Evolutionary conservation across 2,888 invertebrate genomes (phyloP), one percentile per base, ranked within the genome.

Genomic region (Rhagium mordax): DNA sequence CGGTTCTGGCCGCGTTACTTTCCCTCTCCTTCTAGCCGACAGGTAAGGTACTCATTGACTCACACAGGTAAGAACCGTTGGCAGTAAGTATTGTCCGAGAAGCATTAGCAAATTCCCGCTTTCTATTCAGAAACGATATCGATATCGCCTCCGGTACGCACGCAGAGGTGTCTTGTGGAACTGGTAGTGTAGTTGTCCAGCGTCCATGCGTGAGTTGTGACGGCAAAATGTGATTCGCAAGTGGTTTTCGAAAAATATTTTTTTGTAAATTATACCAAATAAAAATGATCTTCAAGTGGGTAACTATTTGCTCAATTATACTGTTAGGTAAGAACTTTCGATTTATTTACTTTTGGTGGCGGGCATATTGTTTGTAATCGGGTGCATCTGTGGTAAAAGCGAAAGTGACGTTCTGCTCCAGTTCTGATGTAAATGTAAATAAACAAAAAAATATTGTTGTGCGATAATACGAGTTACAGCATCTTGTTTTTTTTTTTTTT

Each of bases 51-150:
- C 76, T 79, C 81, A 79, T 80, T 80, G 74, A 78, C 71, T 74
- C 74, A 71, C 74, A 79, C 80, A 81, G 78, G 81, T 80, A 81
- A 81, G 79, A 81, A 82, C 82, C 81, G 82, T 82, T 80, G 81
- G 80, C 72, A 80, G 76, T 29, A 73, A 70, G 68, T 79, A 78
- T 78, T 78, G 79, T 73, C 72, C 73, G 74, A 73, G 71, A 73
- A 70, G 70, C 71, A 75, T 78, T 78, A 74, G 75, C 77, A 74
- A 80, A 77, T 79, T 80, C 79, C 80, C 78, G 78, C 84, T 85
- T 83, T 83, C 83, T 81, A 81, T 76, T 80, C 77, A 71, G 69
- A 64, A 65, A 67, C 61, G 48, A 41, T 75, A 76, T 77, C 81
- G 75, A 81, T 75, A 76, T 71, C 41, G 65, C 71, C 61, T 66